Conservation (phyloP, 2,797 vertebrate genomes). For the Oreochromis grahami region DNA sequence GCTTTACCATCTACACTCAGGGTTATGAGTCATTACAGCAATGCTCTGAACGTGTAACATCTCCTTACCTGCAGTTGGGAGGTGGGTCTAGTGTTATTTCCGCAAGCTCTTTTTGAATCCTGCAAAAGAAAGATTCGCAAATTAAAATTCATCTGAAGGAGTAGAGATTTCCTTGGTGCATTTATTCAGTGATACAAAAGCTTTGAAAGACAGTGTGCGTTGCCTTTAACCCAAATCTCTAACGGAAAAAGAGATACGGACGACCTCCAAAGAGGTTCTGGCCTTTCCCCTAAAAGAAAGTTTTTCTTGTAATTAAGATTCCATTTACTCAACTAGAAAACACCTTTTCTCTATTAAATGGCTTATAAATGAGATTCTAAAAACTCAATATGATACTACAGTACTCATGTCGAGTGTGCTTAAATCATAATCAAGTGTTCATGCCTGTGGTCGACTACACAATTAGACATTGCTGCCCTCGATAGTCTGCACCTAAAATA, state of each 20-base stretch:
- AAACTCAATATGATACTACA: neutral
- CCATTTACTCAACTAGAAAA: neutral
- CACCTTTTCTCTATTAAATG: neutral
- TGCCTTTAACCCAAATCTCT: neutral
- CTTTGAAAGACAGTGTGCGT: neutral
- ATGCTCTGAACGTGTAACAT: neutral
- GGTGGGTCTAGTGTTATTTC: slow-evolving; percentile 98
- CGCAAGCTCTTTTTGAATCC: slow-evolving; percentile 99
- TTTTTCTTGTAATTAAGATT: neutral
- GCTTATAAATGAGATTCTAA: neutral
- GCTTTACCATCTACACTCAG: neutral
- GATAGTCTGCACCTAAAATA: neutral
- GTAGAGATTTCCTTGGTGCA: neutral
- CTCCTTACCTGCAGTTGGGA: slow-evolving; percentile 97
- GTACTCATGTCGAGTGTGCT: neutral
- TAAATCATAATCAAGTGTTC: neutral
- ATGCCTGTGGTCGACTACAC: neutral
- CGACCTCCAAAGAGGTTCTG: neutral
- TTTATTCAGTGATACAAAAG: neutral
- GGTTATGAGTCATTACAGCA: neutral
- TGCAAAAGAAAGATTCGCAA: slow-evolving; percentile 57
- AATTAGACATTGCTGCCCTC: neutral
- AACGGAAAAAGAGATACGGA: neutral
- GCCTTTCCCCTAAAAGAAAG: neutral
- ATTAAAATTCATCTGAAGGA: neutral